These are phyloP conservation scores for Mythimna ferrago DNA, from an alignment of 2,888 invertebrate species.

Conservation along the genomic window DNA sequence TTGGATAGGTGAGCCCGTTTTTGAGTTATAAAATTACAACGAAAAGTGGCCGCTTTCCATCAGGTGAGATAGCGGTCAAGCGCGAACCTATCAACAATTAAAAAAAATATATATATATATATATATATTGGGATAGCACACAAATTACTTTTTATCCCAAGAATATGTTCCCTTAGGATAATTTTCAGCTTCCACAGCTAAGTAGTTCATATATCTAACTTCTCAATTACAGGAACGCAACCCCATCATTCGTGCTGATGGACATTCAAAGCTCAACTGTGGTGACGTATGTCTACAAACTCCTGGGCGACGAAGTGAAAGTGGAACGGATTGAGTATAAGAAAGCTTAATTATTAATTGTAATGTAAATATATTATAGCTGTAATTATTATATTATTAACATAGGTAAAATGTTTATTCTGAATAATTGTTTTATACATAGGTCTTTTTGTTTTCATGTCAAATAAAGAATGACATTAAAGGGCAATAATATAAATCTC, in stretches of 20 bases:
- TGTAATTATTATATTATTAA: constrained; percentile 43
- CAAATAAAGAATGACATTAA: background rate
- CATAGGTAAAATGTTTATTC: constrained; percentile 21
- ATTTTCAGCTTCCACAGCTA: too few relatives aligned
- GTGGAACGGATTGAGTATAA: constrained; percentile 99
- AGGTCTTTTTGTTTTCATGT: background rate
- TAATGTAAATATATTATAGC: constrained; percentile 25
- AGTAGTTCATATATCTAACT: too few relatives aligned
- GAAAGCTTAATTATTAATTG: constrained; percentile 92
- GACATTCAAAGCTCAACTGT: constrained; percentile 99
- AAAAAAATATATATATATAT: too few relatives aligned
- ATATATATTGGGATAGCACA: too few relatives aligned
- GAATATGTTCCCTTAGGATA: too few relatives aligned
- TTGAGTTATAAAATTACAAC: too few relatives aligned
- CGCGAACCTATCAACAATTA: too few relatives aligned
- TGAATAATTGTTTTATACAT: constrained; percentile 17
- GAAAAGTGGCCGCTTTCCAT: too few relatives aligned
- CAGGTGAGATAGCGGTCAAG: too few relatives aligned
- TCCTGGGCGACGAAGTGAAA: constrained; percentile 99
- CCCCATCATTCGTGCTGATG: constrained; percentile 99
- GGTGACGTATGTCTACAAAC: constrained; percentile 99
- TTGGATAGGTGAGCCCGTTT: too few relatives aligned
- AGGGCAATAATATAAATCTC: background rate
- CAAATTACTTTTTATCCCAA: too few relatives aligned
- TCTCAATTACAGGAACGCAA: constrained; percentile 92